Evolutionary conservation across 2,888 invertebrate species (phyloP), one percentile per base, ranked within the genome.

Genomic region (Colletes collaris): DNA sequence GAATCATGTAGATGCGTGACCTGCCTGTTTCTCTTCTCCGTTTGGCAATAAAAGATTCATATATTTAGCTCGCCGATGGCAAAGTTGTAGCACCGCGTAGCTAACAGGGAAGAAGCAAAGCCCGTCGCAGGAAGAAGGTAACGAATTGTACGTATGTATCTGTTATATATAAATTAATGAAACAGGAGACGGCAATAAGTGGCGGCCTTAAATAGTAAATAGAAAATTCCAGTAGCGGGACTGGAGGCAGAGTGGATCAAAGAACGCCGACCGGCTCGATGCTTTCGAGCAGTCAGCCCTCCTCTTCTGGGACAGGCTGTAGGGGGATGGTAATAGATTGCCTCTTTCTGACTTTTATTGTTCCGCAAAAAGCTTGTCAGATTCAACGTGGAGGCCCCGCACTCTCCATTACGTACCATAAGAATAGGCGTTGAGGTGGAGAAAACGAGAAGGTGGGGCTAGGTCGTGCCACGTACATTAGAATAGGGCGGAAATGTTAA

Each of bases 311-410:
- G 58, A 83, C 81, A 82, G 81, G 56, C 76, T 58, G 79, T 44
- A 74, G 79, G 82, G 83, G 70, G 80, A 82, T 84, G 81, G 88
- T 87, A 90, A 89, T 89, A 89, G 89, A 90, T 90, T 86, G 88
- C 86, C 83, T 84, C 82, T 83, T 88, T 86, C 84, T 83, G 90
- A 89, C 89, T 89, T 90, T 90, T 89, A 89, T 90, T 87, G 83
- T 85, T 75, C 69, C 82, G 86, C 86, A 88, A 87, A 83, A 88
- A 87, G 85, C 88, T 87, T 88, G 87, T 87, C 87, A 88, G 86
- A 88, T 82, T 83, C 86, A 85, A 86, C 85, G 69, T 72, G 74
- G 83, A 71, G 86, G 58, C 46, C 72, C 66, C 68, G 77, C 76
- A 64, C 79, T 83, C 84, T 84, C 84, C 81, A 81, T 87, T 87